These are phyloP conservation scores for Acipenser ruthenus DNA, from an alignment of 2,797 vertebrate genomes.

Conservation along the genomic window DNA sequence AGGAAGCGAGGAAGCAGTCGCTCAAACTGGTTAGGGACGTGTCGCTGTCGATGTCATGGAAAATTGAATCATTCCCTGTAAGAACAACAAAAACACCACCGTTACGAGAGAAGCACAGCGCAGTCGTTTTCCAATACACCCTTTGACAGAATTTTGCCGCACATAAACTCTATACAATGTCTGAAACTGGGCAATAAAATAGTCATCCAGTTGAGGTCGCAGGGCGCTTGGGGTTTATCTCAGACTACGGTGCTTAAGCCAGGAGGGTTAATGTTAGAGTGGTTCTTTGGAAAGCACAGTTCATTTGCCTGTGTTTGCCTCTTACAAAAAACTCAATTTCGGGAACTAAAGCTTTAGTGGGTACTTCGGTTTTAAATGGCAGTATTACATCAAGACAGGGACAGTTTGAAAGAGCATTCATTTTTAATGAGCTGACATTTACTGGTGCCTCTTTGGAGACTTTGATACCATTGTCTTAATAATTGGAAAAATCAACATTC, in stretches of 20 bases:
- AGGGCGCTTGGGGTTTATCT: slow-evolving; percentile 39
- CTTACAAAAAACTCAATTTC: slow-evolving; percentile 62
- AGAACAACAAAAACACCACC: slow-evolving; percentile 13
- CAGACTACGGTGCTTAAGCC: slow-evolving; percentile 37
- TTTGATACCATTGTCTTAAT: slow-evolving; percentile 55
- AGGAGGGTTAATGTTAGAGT: slow-evolving; percentile 53
- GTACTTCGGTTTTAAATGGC: slow-evolving; percentile 66
- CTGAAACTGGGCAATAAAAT: neutral
- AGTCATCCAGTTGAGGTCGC: neutral
- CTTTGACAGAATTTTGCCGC: slow-evolving; percentile 28
- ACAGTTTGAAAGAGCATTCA: slow-evolving; percentile 68
- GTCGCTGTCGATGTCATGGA: slow-evolving; percentile 98
- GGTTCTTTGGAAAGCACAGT: slow-evolving; percentile 40
- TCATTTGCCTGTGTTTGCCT: slow-evolving; percentile 62
- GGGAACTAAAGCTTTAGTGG: slow-evolving; percentile 71
- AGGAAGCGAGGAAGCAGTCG: slow-evolving; percentile 97
- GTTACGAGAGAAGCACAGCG: slow-evolving; percentile 24
- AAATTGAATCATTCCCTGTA: slow-evolving; percentile 92
- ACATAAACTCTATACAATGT: neutral
- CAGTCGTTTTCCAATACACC: slow-evolving; percentile 40
- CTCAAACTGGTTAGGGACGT: slow-evolving; percentile 98
- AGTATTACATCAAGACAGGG: slow-evolving; percentile 69
- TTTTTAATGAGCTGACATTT: slow-evolving; percentile 76
- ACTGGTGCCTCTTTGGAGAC: slow-evolving; percentile 49
- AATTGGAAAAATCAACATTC: slow-evolving; percentile 24